Percentiles rank a stretch among this genome's conserved stretches.
Conservation (phyloP, 2,113 vertebrate genomes). For the Chaenocephalus aceratus region DNA sequence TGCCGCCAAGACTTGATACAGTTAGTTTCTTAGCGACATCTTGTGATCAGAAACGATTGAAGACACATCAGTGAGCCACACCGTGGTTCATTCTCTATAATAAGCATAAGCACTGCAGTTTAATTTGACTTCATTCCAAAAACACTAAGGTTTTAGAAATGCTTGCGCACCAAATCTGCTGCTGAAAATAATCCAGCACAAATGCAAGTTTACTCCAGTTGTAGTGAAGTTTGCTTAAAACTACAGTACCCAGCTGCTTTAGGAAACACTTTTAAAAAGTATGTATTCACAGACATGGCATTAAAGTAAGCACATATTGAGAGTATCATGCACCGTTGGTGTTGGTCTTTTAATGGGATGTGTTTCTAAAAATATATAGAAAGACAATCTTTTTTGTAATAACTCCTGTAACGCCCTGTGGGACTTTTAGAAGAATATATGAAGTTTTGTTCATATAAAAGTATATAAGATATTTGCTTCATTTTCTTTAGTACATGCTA, state of each 20-base stretch:
- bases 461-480: background rate
- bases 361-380: background rate
- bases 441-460: background rate
- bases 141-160: too few species aligned
- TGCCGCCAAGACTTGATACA: background rate
- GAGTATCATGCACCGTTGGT: background rate
- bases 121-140: too few species aligned
- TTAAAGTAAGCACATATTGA: background rate
- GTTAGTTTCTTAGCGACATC: background rate
- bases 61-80: background rate
- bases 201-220: background rate
- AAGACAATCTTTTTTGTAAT: background rate
- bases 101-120: too few species aligned
- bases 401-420: too few species aligned
- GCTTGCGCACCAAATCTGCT: too few species aligned
- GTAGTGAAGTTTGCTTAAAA: background rate
- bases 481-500: conserved; percentile 91
- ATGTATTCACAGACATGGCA: background rate
- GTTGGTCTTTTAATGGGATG: background rate
- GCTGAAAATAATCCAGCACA: background rate
- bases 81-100: too few species aligned
- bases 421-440: background rate
- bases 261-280: background rate
- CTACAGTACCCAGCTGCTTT: background rate
- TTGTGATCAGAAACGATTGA: background rate